Percentiles rank a stretch among this genome's conserved stretches.
Evolutionary conservation across 1,140 invertebrate species (phyloP).

Genomic region (Amphibalanus amphitrite): DNA sequence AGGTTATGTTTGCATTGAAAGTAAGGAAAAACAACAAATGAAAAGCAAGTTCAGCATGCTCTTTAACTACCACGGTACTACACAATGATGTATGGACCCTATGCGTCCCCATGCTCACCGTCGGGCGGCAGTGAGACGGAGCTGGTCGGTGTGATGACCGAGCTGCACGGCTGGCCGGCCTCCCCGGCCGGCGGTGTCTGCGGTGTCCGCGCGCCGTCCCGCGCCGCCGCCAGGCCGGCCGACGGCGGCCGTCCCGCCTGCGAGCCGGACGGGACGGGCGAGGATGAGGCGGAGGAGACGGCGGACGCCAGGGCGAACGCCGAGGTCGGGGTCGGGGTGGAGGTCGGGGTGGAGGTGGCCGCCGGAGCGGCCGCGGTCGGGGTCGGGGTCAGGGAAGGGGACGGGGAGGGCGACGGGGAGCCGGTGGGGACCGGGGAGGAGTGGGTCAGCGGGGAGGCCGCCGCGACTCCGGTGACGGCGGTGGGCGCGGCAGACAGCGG

Average conservation of each 20-base stretch:
- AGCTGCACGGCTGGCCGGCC: background rate
- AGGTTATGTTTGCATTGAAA: too few species aligned
- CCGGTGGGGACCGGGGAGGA: slow-evolving; percentile 9
- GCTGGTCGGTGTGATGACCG: background rate
- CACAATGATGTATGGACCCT: too few species aligned
- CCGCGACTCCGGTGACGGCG: slow-evolving; percentile 19
- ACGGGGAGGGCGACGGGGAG: background rate
- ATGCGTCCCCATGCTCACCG: background rate
- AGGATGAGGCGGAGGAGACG: slow-evolving; percentile 4
- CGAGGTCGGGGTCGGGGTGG: slow-evolving; percentile 1
- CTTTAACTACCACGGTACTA: too few species aligned
- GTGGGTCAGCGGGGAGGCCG: slow-evolving; percentile 15
- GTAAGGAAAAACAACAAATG: too few species aligned
- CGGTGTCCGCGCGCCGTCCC: background rate
- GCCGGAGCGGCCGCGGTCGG: slow-evolving; percentile 3
- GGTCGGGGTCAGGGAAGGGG: slow-evolving; percentile 5
- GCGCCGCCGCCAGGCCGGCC: too few species aligned
- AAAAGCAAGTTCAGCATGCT: too few species aligned
- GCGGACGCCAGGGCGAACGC: background rate
- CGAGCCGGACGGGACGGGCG: slow-evolving; percentile 3
- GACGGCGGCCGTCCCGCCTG: background rate
- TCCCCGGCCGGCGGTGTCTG: background rate
- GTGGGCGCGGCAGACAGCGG: slow-evolving; percentile 14
- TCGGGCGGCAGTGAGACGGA: background rate
- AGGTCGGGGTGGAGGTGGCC: slow-evolving; percentile 5